Percentiles rank a stretch among this genome's conserved stretches.
These are phyloP conservation scores for Anolis carolinensis DNA, from an alignment of 2,113 vertebrate species.

Conservation along the genomic window DNA sequence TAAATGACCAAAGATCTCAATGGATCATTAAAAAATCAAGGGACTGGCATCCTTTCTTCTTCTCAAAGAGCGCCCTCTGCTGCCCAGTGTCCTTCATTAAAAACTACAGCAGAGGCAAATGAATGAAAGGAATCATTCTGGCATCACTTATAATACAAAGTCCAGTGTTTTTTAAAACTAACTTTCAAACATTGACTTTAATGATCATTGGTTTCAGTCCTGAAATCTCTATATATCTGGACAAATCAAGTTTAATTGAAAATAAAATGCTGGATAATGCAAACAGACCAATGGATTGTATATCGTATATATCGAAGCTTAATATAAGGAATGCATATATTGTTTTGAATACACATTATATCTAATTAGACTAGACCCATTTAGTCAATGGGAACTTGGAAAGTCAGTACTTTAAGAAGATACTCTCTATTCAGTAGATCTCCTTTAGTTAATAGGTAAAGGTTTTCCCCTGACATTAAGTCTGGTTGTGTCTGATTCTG, in stretches of 20 bases:
- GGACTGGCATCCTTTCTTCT: neutral
- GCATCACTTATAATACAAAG: neutral
- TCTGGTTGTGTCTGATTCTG: too few relatives aligned
- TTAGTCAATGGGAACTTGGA: too few relatives aligned
- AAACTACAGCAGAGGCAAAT: neutral
- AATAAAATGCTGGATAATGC: neutral
- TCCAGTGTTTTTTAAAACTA: neutral
- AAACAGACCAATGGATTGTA: neutral
- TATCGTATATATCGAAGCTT: neutral
- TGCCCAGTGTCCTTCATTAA: neutral
- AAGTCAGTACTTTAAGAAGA: too few relatives aligned
- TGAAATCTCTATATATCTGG: neutral
- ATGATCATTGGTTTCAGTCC: neutral
- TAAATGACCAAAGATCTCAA: neutral
- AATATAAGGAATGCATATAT: neutral
- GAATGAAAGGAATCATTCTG: neutral
- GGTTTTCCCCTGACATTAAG: too few relatives aligned
- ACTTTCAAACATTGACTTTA: neutral
- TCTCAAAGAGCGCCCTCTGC: slow-evolving; percentile 70
- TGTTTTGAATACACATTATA: neutral
- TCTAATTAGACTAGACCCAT: too few relatives aligned
- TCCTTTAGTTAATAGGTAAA: too few relatives aligned
- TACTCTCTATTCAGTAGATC: too few relatives aligned
- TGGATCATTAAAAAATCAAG: neutral
- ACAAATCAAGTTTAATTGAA: neutral